phyloP scores from a whole-genome alignment of 2,797 vertebrate species.

The Columba guinea region DNA sequence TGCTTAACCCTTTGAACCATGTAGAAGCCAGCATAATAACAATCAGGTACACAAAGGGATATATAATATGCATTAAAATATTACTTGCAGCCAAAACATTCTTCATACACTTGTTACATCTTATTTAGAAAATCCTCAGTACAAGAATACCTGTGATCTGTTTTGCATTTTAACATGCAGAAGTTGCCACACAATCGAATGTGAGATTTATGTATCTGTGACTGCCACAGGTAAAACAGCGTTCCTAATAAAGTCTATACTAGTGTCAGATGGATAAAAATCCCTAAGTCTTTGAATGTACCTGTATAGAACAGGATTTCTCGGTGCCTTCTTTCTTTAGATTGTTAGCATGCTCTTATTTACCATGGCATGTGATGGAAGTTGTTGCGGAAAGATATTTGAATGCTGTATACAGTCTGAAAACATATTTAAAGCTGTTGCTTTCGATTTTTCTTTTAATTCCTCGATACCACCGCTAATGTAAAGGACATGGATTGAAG shows the following conservation, averaged over 20 bases:
- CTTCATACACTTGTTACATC: neutral
- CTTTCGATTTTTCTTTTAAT: conserved; percentile 69
- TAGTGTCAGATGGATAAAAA: conserved; percentile 6
- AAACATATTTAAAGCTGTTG: conserved; percentile 61
- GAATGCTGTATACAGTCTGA: conserved; percentile 30
- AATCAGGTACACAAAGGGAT: neutral
- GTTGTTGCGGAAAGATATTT: conserved; percentile 21
- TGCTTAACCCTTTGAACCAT: neutral
- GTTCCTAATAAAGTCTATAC: neutral
- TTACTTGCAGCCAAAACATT: neutral
- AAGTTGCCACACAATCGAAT: conserved; percentile 25
- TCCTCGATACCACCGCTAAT: conserved; percentile 71
- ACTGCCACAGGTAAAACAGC: conserved; percentile 15
- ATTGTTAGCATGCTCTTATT: neutral
- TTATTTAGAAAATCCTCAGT: neutral
- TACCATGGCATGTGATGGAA: neutral
- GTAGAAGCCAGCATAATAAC: neutral
- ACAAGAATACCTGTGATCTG: neutral
- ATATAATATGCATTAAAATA: neutral
- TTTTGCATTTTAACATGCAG: neutral
- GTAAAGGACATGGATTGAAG: conserved; percentile 78
- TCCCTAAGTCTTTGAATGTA: neutral
- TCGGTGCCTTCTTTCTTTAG: neutral
- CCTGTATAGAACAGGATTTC: neutral
- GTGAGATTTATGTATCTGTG: conserved; percentile 23